phyloP scores from a whole-genome alignment of 1,140 invertebrate genomes.

The Tetramorium alpestre region DNA sequence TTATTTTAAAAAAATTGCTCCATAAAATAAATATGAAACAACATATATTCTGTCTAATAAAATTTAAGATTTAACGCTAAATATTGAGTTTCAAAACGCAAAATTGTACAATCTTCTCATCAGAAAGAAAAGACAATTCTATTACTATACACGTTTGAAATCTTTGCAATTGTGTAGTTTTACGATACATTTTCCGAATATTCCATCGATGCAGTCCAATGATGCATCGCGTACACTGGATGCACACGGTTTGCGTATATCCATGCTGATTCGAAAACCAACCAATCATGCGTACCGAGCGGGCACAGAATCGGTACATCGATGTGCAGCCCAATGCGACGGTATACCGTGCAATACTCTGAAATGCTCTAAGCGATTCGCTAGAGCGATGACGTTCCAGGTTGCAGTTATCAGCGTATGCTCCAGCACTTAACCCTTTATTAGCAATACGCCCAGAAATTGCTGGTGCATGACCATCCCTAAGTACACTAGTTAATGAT shows the following conservation, averaged over 20 bases:
- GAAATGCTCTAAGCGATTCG: slow-evolving; percentile 53
- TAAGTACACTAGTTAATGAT: slow-evolving; percentile 43
- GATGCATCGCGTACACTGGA: slow-evolving; percentile 46
- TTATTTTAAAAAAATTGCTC: not conserved
- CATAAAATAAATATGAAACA: not conserved
- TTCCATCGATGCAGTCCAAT: slow-evolving; percentile 24
- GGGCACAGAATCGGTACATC: slow-evolving; percentile 44
- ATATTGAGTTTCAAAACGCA: not conserved
- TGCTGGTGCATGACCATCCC: slow-evolving; percentile 47
- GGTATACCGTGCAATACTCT: slow-evolving; percentile 30
- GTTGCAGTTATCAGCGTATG: slow-evolving; percentile 52
- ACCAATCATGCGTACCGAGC: slow-evolving; percentile 54
- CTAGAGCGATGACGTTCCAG: slow-evolving; percentile 41
- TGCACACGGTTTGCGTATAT: slow-evolving; percentile 60
- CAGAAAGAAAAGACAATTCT: not conserved
- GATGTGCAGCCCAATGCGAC: slow-evolving; percentile 30
- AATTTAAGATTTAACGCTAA: not conserved
- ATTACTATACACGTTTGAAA: slow-evolving; percentile 24
- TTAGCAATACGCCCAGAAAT: slow-evolving; percentile 59
- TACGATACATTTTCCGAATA: slow-evolving; percentile 46
- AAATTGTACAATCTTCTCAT: not conserved
- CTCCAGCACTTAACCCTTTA: slow-evolving; percentile 56
- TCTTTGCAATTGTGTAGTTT: slow-evolving; percentile 15
- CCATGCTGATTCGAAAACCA: slow-evolving; percentile 56
- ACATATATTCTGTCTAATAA: not conserved